These are phyloP conservation scores for Polypedilum vanderplanki DNA, from an alignment of 1,140 invertebrate species.

Conservation along the genomic window DNA sequence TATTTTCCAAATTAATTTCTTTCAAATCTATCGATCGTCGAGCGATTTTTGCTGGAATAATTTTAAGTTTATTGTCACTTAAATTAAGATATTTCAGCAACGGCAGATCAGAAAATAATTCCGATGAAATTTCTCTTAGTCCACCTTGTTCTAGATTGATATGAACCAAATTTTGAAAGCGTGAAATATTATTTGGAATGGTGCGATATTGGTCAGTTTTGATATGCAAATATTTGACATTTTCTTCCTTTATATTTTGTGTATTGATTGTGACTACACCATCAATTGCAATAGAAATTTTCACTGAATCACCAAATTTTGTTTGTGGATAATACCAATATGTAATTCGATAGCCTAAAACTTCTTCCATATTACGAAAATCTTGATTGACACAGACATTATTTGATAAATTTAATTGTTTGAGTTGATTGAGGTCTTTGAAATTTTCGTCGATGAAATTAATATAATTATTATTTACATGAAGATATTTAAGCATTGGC, in stretches of 20 bases:
- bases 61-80: slow-evolving; percentile 7
- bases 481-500: neutral
- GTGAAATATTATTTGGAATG: neutral
- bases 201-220: neutral
- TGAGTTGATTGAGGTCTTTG: neutral
- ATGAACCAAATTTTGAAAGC: neutral
- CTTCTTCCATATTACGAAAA: neutral
- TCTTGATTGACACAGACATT: slow-evolving; percentile 15
- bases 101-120: neutral
- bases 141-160: neutral
- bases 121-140: neutral
- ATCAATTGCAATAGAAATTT: slow-evolving; percentile 13
- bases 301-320: neutral
- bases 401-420: neutral
- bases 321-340: slow-evolving; percentile 7
- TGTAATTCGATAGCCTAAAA: neutral
- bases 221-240: slow-evolving; percentile 25
- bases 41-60: slow-evolving; percentile 10
- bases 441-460: neutral
- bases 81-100: neutral
- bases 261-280: neutral
- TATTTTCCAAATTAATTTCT: neutral
- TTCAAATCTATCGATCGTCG: neutral
- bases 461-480: neutral
- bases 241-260: neutral